Evolutionary conservation across 2,888 invertebrate species (phyloP), one percentile per base, ranked within the genome.

Genomic region (Neoascia interrupta): DNA sequence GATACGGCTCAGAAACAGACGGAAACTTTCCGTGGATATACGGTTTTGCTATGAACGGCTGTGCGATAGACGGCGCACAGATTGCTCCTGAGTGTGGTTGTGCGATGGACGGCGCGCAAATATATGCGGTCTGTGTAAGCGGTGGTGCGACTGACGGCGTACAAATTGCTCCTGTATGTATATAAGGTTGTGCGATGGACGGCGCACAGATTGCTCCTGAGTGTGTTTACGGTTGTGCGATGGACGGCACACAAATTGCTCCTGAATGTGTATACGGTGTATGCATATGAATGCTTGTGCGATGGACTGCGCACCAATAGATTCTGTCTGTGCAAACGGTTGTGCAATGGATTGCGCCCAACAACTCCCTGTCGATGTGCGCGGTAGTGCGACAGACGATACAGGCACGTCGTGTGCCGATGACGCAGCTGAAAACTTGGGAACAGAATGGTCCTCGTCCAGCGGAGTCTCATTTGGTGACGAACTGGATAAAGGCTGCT

Each of bases 381-480:
- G 31, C 8, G 49, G 4, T 16, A 28, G 23, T 5, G 23, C 45
- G 15, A 18, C 26, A 15, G 16, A 15, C 28, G 49, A 28, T 26
- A 6, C 16, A 18, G 13, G 31, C 26, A 28, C 26, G n/a, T 2
- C 16, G 10, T 4, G 15, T 49, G 31, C 10, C 5, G 8, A 16
- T 15, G 28, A 21, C 15, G 31, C 49, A 49, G 49, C 26, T 49
- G 49, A 28, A 28, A 16, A 31, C 15, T 5, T 16, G 28, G 49
- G 10, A 49, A 10, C 49, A 49, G 16, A 31, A 31, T n/a, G 31
- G 31, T 31, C 16, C 5, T 49, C 13, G 11, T 13, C 47, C 11
- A 49, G 13, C 31, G 49, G 31, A 26, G 49, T 49, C 28, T 47
- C 13, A 47, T 26, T 47, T 16, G 47, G 47, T 26, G 47, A 47